Conservation (phyloP, 2,888 invertebrate species). For the Atethmia centrago region DNA sequence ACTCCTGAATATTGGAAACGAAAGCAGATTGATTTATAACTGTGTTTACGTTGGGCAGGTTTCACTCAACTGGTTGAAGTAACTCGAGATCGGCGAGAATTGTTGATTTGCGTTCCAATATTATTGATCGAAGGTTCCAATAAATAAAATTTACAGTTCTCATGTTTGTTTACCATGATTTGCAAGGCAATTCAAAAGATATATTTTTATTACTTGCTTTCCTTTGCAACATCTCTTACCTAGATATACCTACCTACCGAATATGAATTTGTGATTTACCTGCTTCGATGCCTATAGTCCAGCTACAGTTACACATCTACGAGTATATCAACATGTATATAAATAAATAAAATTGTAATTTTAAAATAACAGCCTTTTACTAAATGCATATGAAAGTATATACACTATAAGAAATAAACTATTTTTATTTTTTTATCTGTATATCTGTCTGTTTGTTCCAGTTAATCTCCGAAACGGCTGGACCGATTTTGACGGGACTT, state of each 20-base stretch:
- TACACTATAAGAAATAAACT: too few species aligned
- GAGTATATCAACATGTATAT: too few species aligned
- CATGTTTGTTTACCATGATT: conserved; percentile 4
- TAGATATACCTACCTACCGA: too few species aligned
- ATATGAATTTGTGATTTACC: not conserved
- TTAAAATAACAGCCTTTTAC: too few species aligned
- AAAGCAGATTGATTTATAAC: conserved; percentile 53
- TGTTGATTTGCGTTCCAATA: conserved; percentile 13
- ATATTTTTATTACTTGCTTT: not conserved
- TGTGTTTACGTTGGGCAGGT: conserved; percentile 44
- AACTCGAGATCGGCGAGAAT: conserved; percentile 22
- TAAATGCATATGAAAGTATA: too few species aligned
- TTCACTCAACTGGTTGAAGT: conserved; percentile 52
- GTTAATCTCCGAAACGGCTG: too few species aligned
- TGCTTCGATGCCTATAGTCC: not conserved
- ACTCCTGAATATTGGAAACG: conserved; percentile 49
- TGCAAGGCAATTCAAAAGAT: not conserved
- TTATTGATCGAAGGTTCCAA: too few species aligned
- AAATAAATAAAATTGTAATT: too few species aligned
- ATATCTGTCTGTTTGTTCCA: too few species aligned
- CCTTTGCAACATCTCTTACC: not conserved
- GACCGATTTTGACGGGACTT: too few species aligned
- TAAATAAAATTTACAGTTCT: conserved; percentile 19
- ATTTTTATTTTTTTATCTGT: too few species aligned
- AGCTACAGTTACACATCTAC: not conserved